phyloP scores from a whole-genome alignment of 2,113 vertebrate species.

The Chloropsis hardwickii region DNA sequence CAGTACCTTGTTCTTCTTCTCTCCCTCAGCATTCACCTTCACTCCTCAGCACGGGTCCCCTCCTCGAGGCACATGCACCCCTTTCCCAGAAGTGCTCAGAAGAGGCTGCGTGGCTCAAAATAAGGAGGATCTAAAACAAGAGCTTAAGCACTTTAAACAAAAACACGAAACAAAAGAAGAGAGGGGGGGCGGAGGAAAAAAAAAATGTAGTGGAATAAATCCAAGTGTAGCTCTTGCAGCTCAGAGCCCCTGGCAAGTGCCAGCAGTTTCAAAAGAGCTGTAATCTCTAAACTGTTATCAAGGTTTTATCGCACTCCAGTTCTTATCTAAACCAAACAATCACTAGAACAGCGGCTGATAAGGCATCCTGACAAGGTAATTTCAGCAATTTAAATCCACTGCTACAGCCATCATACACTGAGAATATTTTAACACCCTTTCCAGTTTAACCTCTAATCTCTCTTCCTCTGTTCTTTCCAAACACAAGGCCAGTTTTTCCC shows the following conservation, averaged over 20 bases:
- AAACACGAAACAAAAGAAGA: not conserved
- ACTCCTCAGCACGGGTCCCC: not conserved
- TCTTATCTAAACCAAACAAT: conserved; percentile 80
- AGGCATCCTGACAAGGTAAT: conserved; percentile 68
- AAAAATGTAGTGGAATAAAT: not conserved
- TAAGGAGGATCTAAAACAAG: not conserved
- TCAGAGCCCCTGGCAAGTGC: conserved; percentile 34
- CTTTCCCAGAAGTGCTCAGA: not conserved
- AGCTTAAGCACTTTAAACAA: conserved; percentile 1
- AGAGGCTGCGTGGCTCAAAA: not conserved
- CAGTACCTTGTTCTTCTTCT: not conserved
- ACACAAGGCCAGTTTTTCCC: not conserved
- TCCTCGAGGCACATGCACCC: fast-evolving
- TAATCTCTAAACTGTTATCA: conserved; percentile 71
- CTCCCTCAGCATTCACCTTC: not conserved
- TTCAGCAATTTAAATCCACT: conserved; percentile 69
- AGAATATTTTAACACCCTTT: conserved; percentile 46
- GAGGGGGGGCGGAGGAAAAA: not conserved
- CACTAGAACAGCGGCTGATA: conserved; percentile 76
- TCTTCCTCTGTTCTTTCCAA: conserved; percentile 3
- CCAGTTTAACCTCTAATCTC: conserved; percentile 51
- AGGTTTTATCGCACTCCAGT: conserved; percentile 68
- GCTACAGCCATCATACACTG: not conserved
- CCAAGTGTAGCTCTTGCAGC: not conserved
- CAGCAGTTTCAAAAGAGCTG: conserved; percentile 67